Percentiles rank a stretch among this genome's conserved stretches.
These are phyloP conservation scores for Seriola dumerili DNA, from an alignment of 2,113 vertebrate species.

Conservation along the genomic window DNA sequence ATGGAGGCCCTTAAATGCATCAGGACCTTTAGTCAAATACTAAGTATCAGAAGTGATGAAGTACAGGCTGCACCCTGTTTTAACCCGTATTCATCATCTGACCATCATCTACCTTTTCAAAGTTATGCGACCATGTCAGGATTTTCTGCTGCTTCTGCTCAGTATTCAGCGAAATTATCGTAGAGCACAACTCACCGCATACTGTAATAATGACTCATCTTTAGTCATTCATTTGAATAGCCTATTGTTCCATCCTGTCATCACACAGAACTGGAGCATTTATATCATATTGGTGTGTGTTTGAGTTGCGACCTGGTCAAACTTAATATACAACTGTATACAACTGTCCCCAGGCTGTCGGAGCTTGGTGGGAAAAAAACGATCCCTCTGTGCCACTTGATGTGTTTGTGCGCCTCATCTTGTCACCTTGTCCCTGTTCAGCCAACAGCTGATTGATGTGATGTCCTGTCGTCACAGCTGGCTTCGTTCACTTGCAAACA, in stretches of 20 bases:
- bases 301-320: not conserved
- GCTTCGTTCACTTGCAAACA: slow-evolving; percentile 25
- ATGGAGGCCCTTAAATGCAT: too few relatives aligned
- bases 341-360: not conserved
- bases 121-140: not conserved
- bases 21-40: too few relatives aligned
- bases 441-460: slow-evolving; percentile 43
- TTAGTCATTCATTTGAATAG: not conserved
- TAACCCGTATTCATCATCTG: too few relatives aligned
- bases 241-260: not conserved
- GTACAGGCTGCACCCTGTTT: not conserved
- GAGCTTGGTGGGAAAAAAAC: slow-evolving; percentile 5
- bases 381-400: not conserved
- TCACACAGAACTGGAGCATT: not conserved
- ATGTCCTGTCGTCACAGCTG: slow-evolving; percentile 44
- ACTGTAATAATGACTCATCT: not conserved
- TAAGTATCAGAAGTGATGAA: not conserved
- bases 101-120: not conserved
- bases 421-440: slow-evolving; percentile 16
- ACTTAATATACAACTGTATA: not conserved
- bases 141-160: not conserved
- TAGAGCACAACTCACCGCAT: not conserved
- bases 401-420: not conserved
- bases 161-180: not conserved
- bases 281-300: not conserved